Evolutionary conservation across 2,888 invertebrate species (phyloP), one percentile per base, ranked within the genome.

Genomic region (Atherix ibis): DNA sequence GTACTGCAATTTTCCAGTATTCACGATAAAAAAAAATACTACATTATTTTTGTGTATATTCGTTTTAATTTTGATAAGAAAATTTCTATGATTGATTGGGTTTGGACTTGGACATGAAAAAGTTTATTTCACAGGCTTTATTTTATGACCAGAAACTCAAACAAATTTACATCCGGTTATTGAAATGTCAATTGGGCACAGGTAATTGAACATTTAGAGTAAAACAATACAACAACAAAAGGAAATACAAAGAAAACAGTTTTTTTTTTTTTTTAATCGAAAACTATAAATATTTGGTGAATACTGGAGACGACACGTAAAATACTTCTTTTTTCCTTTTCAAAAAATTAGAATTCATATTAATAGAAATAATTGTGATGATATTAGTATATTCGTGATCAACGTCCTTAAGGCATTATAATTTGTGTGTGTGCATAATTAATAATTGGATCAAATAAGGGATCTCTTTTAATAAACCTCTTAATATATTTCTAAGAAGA

Each of bases 1-100:
- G n/a, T n/a, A n/a, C n/a, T n/a, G n/a, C n/a, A 34, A 31, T 33
- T 37, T 27, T 40, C 40, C 40, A 40, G 40, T 40, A 40, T 40
- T 40, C 40, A 40, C 40, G 31, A 35, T 10, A 14, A 12, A n/a
- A 12, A 12, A 13, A 6, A 27, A 27, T 6, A 27, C 9, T n/a
- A 6, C 8, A 14, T 8, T 25, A 25, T 25, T 16, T 31, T 31
- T 30, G 31, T 27, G 6, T 6, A 25, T 28, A 14, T 2, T 28
- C 9, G 15, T 28, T 6, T 28, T 5, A 14, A 14, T 28, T 28
- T 28, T 26, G 5, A 14, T 15, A 6, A 10, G 12, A 28, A 2
- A 18, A 18, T n/a, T 33, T 26, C 18, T 26, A 12, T 18, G 18
- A 27, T 14, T 17, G 18, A 12, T 8, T 24, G 8, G 9, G 3